phyloP scores from a whole-genome alignment of 2,888 invertebrate genomes.

The Sthenelais limicola region DNA sequence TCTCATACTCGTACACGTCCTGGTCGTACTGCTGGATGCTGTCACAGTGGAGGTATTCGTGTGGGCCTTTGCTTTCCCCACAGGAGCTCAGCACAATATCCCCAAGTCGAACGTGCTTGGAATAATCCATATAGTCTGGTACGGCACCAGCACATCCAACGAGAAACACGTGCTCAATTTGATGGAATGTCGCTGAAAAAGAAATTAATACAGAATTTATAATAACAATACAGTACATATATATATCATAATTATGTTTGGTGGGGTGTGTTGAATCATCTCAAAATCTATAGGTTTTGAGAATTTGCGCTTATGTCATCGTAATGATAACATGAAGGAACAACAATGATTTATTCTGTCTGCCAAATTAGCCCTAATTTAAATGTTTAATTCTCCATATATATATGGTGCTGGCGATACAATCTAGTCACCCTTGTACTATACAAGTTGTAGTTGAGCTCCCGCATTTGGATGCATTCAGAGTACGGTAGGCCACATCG shows the following conservation, averaged over 20 bases:
- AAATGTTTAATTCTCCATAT: too few relatives aligned
- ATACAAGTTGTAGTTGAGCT: too few relatives aligned
- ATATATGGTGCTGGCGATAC: too few relatives aligned
- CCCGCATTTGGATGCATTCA: too few relatives aligned
- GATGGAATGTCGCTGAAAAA: slow-evolving; percentile 86
- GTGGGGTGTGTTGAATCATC: too few relatives aligned
- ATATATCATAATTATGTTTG: not conserved
- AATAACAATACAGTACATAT: not conserved
- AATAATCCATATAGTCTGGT: slow-evolving; percentile 95
- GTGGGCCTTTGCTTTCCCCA: slow-evolving; percentile 52
- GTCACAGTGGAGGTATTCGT: slow-evolving; percentile 87
- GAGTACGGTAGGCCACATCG: too few relatives aligned
- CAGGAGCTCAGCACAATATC: slow-evolving; percentile 70
- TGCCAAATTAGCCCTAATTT: too few relatives aligned
- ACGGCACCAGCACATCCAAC: slow-evolving; percentile 98
- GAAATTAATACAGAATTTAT: not conserved
- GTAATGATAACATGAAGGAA: too few relatives aligned
- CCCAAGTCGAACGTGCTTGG: slow-evolving; percentile 89
- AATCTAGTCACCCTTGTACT: too few relatives aligned
- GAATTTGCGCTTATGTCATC: too few relatives aligned
- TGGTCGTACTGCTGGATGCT: slow-evolving; percentile 63
- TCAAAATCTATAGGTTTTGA: too few relatives aligned
- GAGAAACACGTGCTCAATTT: slow-evolving; percentile 93
- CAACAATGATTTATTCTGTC: too few relatives aligned
- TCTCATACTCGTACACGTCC: slow-evolving; percentile 63